Evolutionary conservation across 2,888 invertebrate genomes (phyloP).

Genomic region (Crocallis elinguaria): DNA sequence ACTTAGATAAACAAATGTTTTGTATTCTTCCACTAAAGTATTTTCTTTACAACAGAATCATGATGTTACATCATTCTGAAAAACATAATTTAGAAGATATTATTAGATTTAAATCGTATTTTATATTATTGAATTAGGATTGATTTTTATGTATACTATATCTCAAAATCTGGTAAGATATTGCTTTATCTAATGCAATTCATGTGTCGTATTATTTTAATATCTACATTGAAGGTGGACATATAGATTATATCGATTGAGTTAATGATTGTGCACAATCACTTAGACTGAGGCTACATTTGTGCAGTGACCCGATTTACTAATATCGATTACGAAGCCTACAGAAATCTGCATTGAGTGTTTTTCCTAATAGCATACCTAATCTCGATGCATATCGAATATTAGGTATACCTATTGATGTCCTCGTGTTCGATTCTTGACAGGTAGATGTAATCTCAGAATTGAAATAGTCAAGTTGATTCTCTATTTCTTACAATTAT

Average conservation of each 20-base stretch:
- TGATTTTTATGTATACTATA: conserved; percentile 8
- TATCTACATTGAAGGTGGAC: conserved; percentile 11
- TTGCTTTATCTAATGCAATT: conserved; percentile 8
- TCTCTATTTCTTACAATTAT: neutral
- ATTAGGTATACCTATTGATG: neutral
- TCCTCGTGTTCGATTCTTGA: conserved; percentile 10
- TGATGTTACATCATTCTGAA: conserved; percentile 12
- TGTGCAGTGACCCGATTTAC: neutral
- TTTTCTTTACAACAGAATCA: conserved; percentile 20
- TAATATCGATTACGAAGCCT: conserved; percentile 1
- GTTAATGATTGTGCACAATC: conserved; percentile 45
- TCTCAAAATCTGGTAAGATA: conserved; percentile 13
- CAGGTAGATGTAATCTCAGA: neutral
- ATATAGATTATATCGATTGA: conserved; percentile 13
- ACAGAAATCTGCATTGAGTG: neutral
- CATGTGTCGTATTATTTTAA: conserved; percentile 13
- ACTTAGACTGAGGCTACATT: conserved; percentile 20
- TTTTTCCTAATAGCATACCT: neutral
- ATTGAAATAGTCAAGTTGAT: neutral
- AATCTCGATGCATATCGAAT: neutral
- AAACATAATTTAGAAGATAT: conserved; percentile 11
- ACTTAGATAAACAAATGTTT: conserved; percentile 32
- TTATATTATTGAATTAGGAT: conserved; percentile 16
- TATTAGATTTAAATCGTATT: conserved; percentile 19
- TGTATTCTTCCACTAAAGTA: conserved; percentile 32